Evolutionary conservation across 2,797 vertebrate genomes (phyloP), one percentile per base, ranked within the genome.

Genomic region (Paratrypauchen microcephalus): DNA sequence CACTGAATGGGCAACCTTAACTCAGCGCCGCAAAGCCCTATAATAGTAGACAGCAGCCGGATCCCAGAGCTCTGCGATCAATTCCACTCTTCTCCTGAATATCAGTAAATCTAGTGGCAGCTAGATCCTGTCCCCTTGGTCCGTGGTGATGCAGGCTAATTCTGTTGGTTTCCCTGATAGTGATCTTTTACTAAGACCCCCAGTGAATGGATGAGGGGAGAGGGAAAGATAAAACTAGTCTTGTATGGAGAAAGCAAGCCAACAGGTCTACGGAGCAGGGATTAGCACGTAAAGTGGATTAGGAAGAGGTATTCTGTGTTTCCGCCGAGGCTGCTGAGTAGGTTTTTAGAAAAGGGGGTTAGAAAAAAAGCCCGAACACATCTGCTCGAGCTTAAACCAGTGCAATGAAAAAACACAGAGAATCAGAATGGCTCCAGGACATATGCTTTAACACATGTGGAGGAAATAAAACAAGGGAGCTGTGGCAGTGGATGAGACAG

Each of bases 251-350:
- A 84, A 88, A 78, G 85, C 72, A 68, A 88, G 85, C 89, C 88
- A 89, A 91, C 88, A 89, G 90, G 90, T 92, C 91, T 78, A 74
- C 76, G 70, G 86, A 83, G 88, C 88, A 86, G 84, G 89, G 91
- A 92, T 92, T 91, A 92, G 88, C 70, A 83, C 83, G 88, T 84
- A 91, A 90, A 91, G 89, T 92, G 87, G 91, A 92, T 92, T 92
- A 92, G 86, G 83, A 86, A 90, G 84, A 85, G 85, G 85, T 87
- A 87, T 89, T 87, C 86, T 87, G 87, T 92, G 90, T 89, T 91
- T 91, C 84, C 78, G 82, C 88, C 90, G 83, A 85, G 88, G 87
- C 89, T 87, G 86, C 82, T 36, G 85, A 84, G 87, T 85, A 87
- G 85, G 85, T 90, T 90, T 91, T 92, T 90, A 90, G 88, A 89